phyloP scores from a whole-genome alignment of 2,113 vertebrate genomes.

The Cyanistes caeruleus region DNA sequence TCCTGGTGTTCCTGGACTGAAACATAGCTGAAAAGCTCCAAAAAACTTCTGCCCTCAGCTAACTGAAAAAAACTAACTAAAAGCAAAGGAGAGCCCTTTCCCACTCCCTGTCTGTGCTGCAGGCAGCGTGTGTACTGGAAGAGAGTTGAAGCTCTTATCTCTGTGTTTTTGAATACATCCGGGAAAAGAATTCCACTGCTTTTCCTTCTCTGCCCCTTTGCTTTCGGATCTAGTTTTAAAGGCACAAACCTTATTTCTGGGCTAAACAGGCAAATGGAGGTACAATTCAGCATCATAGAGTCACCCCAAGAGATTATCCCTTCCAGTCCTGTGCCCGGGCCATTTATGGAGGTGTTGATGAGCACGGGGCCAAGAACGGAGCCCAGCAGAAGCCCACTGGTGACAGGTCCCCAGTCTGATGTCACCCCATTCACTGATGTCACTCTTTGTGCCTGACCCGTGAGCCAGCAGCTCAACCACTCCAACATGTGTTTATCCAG shows the following conservation, averaged over 20 bases:
- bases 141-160: not conserved
- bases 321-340: not conserved
- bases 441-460: not conserved
- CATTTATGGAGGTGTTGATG: not conserved
- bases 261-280: not conserved
- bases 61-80: not conserved
- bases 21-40: not conserved
- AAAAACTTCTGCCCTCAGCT: not conserved
- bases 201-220: rapidly evolving
- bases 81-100: not conserved
- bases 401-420: not conserved
- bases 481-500: not conserved
- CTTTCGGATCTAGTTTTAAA: not conserved
- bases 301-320: too few species aligned
- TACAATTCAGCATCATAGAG: not conserved
- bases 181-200: not conserved
- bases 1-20: not conserved
- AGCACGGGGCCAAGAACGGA: not conserved
- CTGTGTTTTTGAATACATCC: not conserved
- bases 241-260: not conserved
- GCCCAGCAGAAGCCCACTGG: too few species aligned
- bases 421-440: too few species aligned
- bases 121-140: too few species aligned
- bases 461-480: not conserved
- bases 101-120: rapidly evolving